These are phyloP conservation scores for Pollicipes pollicipes DNA, from an alignment of 1,140 invertebrate genomes.

Conservation along the genomic window DNA sequence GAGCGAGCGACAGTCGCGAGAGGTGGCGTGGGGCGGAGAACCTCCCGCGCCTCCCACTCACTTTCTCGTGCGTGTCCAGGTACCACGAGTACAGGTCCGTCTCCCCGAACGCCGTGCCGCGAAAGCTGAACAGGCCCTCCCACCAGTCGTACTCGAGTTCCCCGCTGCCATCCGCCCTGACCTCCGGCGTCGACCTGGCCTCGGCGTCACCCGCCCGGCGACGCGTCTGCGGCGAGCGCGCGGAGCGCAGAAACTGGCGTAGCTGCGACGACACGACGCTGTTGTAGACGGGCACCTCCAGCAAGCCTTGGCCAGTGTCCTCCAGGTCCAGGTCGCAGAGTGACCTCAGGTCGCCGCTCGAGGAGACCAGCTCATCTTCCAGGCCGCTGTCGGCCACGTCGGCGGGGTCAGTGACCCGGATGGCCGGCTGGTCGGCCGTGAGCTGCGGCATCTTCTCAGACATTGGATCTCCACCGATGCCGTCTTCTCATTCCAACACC, in stretches of 20 bases:
- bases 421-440: too few relatives aligned
- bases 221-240: background rate
- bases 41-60: too few relatives aligned
- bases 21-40: too few relatives aligned
- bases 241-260: background rate
- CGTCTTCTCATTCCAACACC: too few relatives aligned
- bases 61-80: background rate
- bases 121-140: background rate
- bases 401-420: too few relatives aligned
- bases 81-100: background rate
- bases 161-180: background rate
- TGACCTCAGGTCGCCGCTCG: background rate
- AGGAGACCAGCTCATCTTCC: background rate
- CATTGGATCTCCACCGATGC: too few relatives aligned
- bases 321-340: background rate
- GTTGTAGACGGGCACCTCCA: background rate
- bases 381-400: background rate
- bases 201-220: background rate
- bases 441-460: too few relatives aligned
- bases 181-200: background rate
- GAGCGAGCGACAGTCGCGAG: too few relatives aligned
- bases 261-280: background rate
- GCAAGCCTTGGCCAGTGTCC: background rate
- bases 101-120: background rate
- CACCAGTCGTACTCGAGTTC: background rate